Evolutionary conservation across 2,113 vertebrate species (phyloP).

Genomic region (Phyllopteryx taeniolatus): DNA sequence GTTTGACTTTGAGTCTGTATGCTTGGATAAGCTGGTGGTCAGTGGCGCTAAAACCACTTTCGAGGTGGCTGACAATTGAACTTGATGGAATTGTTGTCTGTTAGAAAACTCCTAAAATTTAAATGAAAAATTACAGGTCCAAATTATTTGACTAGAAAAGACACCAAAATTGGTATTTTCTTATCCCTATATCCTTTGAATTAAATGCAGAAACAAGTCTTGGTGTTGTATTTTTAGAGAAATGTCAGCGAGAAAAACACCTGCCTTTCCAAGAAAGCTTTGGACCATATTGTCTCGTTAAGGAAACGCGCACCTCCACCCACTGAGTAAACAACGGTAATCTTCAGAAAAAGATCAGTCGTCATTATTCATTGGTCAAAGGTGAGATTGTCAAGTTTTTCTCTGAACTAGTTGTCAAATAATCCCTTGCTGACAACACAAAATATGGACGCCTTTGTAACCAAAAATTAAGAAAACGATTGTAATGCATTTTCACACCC

Average conservation of each 20-base stretch:
- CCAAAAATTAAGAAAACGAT: background rate
- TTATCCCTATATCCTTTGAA: conserved; percentile 15
- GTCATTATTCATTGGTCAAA: conserved; percentile 67
- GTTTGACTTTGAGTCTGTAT: conserved; percentile 50
- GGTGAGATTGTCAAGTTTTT: conserved; percentile 59
- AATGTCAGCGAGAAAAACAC: conserved; percentile 13
- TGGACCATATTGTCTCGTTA: conserved; percentile 34
- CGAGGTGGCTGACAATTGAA: conserved; percentile 32
- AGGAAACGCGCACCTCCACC: conserved; percentile 51
- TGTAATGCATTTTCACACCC: background rate
- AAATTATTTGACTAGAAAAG: background rate
- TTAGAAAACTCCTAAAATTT: conserved; percentile 33
- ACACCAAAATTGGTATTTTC: background rate
- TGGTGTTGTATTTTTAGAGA: conserved; percentile 18
- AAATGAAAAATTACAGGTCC: conserved; percentile 13
- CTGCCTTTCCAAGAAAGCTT: conserved; percentile 38
- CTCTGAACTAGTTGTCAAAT: conserved; percentile 37
- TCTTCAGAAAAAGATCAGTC: conserved; percentile 55
- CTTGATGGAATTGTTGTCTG: background rate
- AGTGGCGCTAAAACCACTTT: conserved; percentile 48
- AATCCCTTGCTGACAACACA: background rate
- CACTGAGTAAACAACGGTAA: conserved; percentile 55
- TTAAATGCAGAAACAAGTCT: conserved; percentile 6
- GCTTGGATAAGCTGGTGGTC: conserved; percentile 59
- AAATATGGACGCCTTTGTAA: background rate